A percentile compares a stretch with the other conserved stretches of the same genome.
Conservation (phyloP, 2,888 invertebrate species). For the Lithosia quadra region DNA sequence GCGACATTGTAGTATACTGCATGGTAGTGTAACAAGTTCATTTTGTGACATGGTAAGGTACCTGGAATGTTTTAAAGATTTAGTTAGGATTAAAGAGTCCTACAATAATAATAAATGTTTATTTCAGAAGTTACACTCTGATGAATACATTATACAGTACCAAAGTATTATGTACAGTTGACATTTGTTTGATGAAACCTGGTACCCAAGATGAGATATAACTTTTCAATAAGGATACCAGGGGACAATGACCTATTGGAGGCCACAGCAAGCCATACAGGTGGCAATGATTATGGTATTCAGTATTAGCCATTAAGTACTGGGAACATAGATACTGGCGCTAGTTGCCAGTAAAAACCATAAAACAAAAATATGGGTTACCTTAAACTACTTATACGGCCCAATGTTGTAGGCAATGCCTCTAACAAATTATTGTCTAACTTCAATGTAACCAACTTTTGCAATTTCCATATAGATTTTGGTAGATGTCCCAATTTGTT, state of each 20-base stretch:
- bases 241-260: no score
- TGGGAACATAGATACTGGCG: not conserved
- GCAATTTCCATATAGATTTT: slow-evolving; percentile 88
- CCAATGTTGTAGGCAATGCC: slow-evolving; percentile 89
- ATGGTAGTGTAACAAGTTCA: slow-evolving; percentile 85
- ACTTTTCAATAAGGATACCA: no score
- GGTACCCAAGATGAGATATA: no score
- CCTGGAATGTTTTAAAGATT: slow-evolving; percentile 58
- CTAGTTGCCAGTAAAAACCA: not conserved
- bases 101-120: no score
- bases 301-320: no score
- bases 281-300: no score
- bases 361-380: slow-evolving; percentile 35
- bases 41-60: slow-evolving; percentile 87
- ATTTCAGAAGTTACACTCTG: no score
- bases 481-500: slow-evolving; percentile 88
- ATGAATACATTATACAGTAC: no score
- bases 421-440: slow-evolving; percentile 88
- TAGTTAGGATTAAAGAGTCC: not conserved
- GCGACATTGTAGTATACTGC: slow-evolving; percentile 84
- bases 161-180: no score
- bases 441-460: slow-evolving; percentile 88
- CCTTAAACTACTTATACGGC: slow-evolving; percentile 86
- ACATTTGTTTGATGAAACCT: no score
- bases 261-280: no score